Evolutionary conservation across 2,113 vertebrate genomes (phyloP), one percentile per base, ranked within the genome.

Genomic region (Notarius lentiginosus): DNA sequence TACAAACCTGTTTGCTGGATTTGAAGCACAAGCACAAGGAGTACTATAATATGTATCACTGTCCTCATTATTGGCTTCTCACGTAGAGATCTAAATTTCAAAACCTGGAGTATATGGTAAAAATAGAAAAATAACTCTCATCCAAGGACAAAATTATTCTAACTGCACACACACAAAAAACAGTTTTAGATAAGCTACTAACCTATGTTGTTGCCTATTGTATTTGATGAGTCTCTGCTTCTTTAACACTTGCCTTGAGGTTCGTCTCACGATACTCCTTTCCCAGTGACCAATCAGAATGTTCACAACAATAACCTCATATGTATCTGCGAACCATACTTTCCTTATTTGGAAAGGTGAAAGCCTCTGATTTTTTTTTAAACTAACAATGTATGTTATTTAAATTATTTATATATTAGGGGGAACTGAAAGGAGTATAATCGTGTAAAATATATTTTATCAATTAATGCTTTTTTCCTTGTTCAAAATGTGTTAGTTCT

Each of bases 1-100:
- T 30, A 60, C 30, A 51, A 65, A 82, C 80, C 80, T 82, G 80
- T 82, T 82, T 61, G 20, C 60, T 82, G 80, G 58, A 65, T 12
- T n/a, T 82, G 34, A 63, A 82, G 60, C 18, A 49, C 60, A 60
- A 60, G 55, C 77, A 80, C 27, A 63, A 82, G 24, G 30, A 82
- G 20, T 14, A 65, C 1, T 65, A 65, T 82, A 49, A 82, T 65
- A 63, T 65, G 22, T 18, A 82, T 49, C 49, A 3, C 8, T 65
- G 10, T 82, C 80, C 80, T 65, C 22, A 49, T 65, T 49, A 53
- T 82, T 63, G 10, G 10, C 34, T 80, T 80, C n/a, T 11, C 11
- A 61, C 15, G 10, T 60, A 86, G 60, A 79, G 9, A 20, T 41
- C 51, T 20, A 49, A 66, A 84, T 18, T 84, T 49, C 24, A 60